These are phyloP conservation scores for Tachystola acroxantha DNA, from an alignment of 2,888 invertebrate species.

Conservation along the genomic window DNA sequence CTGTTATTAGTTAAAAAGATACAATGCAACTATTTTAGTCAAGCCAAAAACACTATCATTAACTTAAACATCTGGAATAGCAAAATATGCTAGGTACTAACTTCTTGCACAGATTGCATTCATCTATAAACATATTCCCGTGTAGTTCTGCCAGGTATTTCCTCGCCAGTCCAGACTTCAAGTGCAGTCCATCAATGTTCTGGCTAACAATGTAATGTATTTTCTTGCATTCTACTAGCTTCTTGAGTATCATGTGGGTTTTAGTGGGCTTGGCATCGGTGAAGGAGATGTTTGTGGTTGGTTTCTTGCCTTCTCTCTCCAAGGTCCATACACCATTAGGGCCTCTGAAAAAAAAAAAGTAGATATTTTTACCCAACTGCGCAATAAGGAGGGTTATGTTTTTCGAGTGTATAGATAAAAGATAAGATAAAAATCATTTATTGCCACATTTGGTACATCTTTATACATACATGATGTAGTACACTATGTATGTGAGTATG, in stretches of 20 bases:
- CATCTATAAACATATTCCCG: conserved; percentile 98
- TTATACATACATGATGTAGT: too few relatives aligned
- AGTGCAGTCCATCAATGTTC: conserved; percentile 98
- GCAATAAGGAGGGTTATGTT: too few relatives aligned
- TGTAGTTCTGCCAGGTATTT: conserved; percentile 94
- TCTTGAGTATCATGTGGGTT: conserved; percentile 95
- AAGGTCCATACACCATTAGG: conserved; percentile 98
- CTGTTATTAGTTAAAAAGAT: too few relatives aligned
- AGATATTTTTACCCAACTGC: too few relatives aligned
- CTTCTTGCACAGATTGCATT: conserved; percentile 93
- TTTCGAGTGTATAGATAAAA: too few relatives aligned
- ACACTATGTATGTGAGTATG: background rate
- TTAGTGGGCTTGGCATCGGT: conserved; percentile 93
- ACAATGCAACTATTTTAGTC: too few relatives aligned
- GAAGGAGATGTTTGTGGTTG: conserved; percentile 90
- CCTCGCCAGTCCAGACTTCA: conserved; percentile 91
- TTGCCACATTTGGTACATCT: too few relatives aligned
- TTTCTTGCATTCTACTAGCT: conserved; percentile 82
- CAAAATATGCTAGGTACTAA: too few relatives aligned
- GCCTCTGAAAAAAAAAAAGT: conserved; percentile 79
- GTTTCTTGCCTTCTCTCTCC: conserved; percentile 92
- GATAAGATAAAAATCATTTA: too few relatives aligned
- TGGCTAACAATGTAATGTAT: conserved; percentile 95
- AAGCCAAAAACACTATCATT: too few relatives aligned
- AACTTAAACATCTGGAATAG: too few relatives aligned